Evolutionary conservation across 30 jellyfish, hydroid and myxozoan genomes (phyloP).

Genomic region (Aurelia aurita complex sp. Pacific): DNA sequence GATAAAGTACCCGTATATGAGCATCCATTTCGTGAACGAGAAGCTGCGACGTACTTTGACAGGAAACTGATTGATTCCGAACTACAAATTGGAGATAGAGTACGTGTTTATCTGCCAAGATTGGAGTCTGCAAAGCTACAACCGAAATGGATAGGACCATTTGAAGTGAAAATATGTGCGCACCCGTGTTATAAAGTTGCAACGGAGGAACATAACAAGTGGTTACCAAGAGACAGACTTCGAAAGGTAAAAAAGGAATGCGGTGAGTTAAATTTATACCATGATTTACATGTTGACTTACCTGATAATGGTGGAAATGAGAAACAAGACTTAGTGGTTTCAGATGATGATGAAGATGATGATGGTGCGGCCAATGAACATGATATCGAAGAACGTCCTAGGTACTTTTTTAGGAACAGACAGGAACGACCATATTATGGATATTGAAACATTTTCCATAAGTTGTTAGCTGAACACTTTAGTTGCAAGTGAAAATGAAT

Average conservation of each 20-base stretch:
- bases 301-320: too few species aligned
- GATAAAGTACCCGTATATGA: too few species aligned
- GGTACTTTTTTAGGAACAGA: too few species aligned
- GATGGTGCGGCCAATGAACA: too few species aligned
- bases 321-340: too few species aligned
- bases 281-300: too few species aligned
- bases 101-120: slow-evolving; percentile 11
- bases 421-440: too few species aligned
- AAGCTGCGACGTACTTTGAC: slow-evolving; percentile 12
- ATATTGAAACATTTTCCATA: too few species aligned
- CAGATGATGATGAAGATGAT: too few species aligned
- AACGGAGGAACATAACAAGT: neutral
- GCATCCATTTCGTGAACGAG: neutral
- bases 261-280: neutral
- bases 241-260: neutral
- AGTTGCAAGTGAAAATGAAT: too few species aligned
- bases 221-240: slow-evolving; percentile 10
- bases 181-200: neutral
- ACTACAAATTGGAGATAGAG: neutral
- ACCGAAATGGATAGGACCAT: slow-evolving; percentile 25
- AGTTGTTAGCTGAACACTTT: too few species aligned
- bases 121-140: slow-evolving; percentile 2
- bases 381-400: too few species aligned
- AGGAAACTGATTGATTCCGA: slow-evolving; percentile 8
- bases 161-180: neutral